phyloP scores from a whole-genome alignment of 2,888 invertebrate genomes.

The Hipparchia semele region DNA sequence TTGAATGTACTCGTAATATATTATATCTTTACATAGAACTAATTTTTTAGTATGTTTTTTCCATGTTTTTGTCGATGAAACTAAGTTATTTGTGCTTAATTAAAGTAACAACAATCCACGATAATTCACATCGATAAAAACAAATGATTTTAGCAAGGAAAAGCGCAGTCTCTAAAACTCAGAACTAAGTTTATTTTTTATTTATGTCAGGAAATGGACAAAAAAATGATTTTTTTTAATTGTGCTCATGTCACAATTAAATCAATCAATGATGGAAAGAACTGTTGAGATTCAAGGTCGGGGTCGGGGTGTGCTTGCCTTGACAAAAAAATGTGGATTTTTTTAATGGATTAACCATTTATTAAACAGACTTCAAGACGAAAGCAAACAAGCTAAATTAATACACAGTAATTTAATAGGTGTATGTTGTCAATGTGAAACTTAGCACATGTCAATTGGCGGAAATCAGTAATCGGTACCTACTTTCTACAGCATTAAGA shows the following conservation, averaged over 20 bases:
- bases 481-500: slow-evolving; percentile 32
- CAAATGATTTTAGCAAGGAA: too few relatives aligned
- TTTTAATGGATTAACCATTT: not conserved
- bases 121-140: too few relatives aligned
- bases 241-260: too few relatives aligned
- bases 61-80: not conserved
- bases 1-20: not conserved
- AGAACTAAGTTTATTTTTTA: too few relatives aligned
- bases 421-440: slow-evolving; percentile 14
- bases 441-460: slow-evolving; percentile 24
- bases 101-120: not conserved
- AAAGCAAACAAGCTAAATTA: not conserved
- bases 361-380: not conserved
- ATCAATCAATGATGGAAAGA: too few relatives aligned
- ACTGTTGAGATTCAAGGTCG: too few relatives aligned
- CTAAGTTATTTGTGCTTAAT: not conserved
- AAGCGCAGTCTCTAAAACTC: too few relatives aligned
- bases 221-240: too few relatives aligned
- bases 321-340: not conserved
- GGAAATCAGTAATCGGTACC: slow-evolving; percentile 18
- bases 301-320: too few relatives aligned
- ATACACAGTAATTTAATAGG: not conserved
- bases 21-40: not conserved
- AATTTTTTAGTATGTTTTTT: not conserved
- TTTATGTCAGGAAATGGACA: too few relatives aligned